A percentile compares a stretch with the other conserved stretches of the same genome.
Conservation (phyloP, 2,113 vertebrate species). For the Myiozetetes cayanensis region DNA sequence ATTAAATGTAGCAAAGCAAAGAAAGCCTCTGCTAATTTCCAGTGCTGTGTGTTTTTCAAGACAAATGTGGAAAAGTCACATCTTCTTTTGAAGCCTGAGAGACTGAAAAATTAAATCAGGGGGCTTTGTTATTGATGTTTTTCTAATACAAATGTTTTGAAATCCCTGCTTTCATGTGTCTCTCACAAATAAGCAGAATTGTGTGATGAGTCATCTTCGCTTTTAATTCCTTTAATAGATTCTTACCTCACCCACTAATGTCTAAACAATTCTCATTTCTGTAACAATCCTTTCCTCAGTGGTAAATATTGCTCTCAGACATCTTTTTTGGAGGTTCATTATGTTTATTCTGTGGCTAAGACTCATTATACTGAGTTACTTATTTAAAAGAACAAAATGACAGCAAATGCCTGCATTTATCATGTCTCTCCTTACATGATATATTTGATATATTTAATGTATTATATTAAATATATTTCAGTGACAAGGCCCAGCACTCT, state of each 20-base stretch:
- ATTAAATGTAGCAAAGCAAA: conserved; percentile 30
- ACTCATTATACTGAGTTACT: conserved; percentile 50
- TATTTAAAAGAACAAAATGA: conserved; percentile 57
- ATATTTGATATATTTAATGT: not conserved
- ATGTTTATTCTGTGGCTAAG: conserved; percentile 59
- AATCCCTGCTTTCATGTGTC: conserved; percentile 75
- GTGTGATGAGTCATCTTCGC: conserved; percentile 73
- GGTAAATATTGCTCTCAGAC: conserved; percentile 70
- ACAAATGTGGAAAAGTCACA: conserved; percentile 69
- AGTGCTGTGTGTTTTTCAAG: conserved; percentile 58
- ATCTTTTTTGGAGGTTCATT: conserved; percentile 65
- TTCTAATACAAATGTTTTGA: conserved; percentile 79
- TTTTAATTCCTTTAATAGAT: conserved; percentile 82
- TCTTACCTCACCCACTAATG: conserved; percentile 69
- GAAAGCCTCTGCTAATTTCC: conserved; percentile 46
- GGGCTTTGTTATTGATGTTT: conserved; percentile 79
- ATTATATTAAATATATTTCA: not conserved
- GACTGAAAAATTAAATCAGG: conserved; percentile 77
- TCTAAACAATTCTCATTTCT: conserved; percentile 64
- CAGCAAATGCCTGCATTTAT: conserved; percentile 41
- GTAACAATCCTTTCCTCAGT: conserved; percentile 62
- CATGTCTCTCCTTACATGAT: not conserved
- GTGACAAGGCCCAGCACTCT: not conserved
- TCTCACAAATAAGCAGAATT: conserved; percentile 73
- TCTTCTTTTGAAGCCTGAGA: conserved; percentile 73